Base-by-base conservation (phyloP, 2,888 invertebrate genomes). In the Torymus auratus region DNA sequence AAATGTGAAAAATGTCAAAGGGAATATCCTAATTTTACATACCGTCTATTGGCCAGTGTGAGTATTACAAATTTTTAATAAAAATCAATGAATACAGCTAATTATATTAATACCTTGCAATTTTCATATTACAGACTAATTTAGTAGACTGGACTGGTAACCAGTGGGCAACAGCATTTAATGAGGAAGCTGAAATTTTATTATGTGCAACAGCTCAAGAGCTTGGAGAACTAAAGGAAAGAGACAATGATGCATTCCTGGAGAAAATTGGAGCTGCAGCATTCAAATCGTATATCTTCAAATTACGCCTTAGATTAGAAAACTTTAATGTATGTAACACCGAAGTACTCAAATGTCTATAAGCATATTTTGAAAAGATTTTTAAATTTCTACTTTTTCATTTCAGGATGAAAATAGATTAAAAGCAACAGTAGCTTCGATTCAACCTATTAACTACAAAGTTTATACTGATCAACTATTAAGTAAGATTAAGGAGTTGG, bases 1-100 rank as follows among this genome's bases (percentile, higher is more conserved):
- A 93, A 97, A 73, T 99, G 99, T 91, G 99, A 99, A 90, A 99
- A 99, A 91, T 99, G 99, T 90, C 94, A 95, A 87, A 92, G 94
- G 75, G 96, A 97, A 84, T 96, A 93, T 89, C 94, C 96, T 0
- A 95, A 95, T 85, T 99, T 95, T 91, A 97, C 96, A 88, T 97
- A 97, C 91, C 93, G 98, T 62, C 92, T 98, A 83, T 92, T 99
- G 74, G 91, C 96, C 28, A 93, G 93, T 87, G 97, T 97, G 91
- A 94, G 95, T 93, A 61, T 52, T 50, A 17, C 11, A 53, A 0
- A 60, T 20, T 14, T 61, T 52, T 68, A 73, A 41, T 55, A 11
- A 61, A 69, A 64, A 50, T 69, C 5, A n/a, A 17, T 55, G 68
- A 56, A n/a, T 20, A 67, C 13, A 60, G 60, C 12, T 50, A 41